Base-by-base conservation (phyloP, 2,888 invertebrate species). In the Lasius fuliginosus region DNA sequence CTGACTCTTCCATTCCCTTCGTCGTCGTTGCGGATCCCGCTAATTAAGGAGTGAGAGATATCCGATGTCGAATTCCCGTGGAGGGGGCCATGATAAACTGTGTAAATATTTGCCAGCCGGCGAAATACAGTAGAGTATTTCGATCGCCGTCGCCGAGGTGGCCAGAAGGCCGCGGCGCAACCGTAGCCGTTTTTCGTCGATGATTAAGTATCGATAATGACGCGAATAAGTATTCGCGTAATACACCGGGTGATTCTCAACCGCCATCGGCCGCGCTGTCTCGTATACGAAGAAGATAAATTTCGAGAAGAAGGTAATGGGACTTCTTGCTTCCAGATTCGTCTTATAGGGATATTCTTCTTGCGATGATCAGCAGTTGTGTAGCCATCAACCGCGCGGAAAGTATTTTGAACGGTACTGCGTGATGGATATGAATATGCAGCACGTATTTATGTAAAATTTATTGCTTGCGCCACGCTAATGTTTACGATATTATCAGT, bases 121-220 rank as follows among this genome's bases (percentile, higher is more conserved):
- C 73, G 60, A 71, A 46, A 49, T 46, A 46, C 33, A 40, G 71
- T 18, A 36, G 36, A 79, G 36, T 42, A 53, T 49, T 1, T 6
- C 60, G 73, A 81, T 60, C 36, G 60, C 15, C 58, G 56, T 40
- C 67, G 40, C 11, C 42, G 30, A 46, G 79, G 73, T 60, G 79
- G 60, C 36, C 60, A 68, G 42, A 33, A 60, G 46, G 42, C 49
- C 65, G 2, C n/a, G n/a, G n/a, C n/a, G 69, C 64, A 2, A n/a
- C 18, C 36, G 68, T 58, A 49, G n/a, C 12, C 36, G 36, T 73
- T 64, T 68, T 79, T 64, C 33, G 86, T 74, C 82, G 75, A 87
- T 89, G 89, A 89, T 89, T 84, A 88, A 90, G 84, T 82, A 74
- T 81, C 71, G 90, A 88, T 90, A 90, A 89, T 86, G 90, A 89